Percentiles rank a stretch among this genome's conserved stretches.
Conservation (phyloP, 2,888 invertebrate genomes). For the Criorhina ranunculi region DNA sequence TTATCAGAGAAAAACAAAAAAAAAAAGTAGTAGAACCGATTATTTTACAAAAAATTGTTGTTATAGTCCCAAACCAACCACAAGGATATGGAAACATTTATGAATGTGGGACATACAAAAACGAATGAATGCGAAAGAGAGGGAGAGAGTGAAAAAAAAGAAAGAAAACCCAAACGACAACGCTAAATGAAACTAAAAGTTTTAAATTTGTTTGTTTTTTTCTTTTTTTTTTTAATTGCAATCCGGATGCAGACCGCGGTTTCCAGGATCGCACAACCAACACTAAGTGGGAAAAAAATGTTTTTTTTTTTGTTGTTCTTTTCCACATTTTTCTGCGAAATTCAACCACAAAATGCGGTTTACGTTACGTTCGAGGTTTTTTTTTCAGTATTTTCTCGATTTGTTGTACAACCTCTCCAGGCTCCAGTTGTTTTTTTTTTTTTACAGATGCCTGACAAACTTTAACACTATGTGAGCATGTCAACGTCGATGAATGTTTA, state of each 20-base stretch:
- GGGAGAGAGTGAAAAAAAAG: neutral
- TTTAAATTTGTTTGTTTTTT: constrained; percentile 7
- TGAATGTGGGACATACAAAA: constrained; percentile 38
- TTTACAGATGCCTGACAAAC: constrained; percentile 10
- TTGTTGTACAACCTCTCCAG: constrained; percentile 16
- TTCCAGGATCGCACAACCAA: constrained; percentile 20
- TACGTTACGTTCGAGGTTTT: constrained; percentile 20
- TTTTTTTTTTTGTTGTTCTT: neutral
- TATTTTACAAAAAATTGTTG: constrained; percentile 13
- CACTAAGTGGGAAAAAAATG: constrained; percentile 2
- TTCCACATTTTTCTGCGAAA: constrained; percentile 19
- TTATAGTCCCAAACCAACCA: constrained; percentile 7
- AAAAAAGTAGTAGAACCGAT: neutral
- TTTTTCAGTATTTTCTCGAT: constrained; percentile 29
- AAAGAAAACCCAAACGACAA: constrained; percentile 36
- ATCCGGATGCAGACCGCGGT: constrained; percentile 16
- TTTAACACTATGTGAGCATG: neutral
- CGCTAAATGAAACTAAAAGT: constrained; percentile 49
- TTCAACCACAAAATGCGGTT: constrained; percentile 47
- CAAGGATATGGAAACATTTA: constrained; percentile 38
- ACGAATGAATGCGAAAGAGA: constrained; percentile 1
- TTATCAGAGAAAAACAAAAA: constrained; percentile 17
- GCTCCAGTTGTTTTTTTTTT: neutral
- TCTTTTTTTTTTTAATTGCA: constrained; percentile 30
- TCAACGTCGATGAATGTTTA: constrained; percentile 10